Evolutionary conservation across 2,888 invertebrate genomes (phyloP).

Genomic region (Axea sp.): DNA sequence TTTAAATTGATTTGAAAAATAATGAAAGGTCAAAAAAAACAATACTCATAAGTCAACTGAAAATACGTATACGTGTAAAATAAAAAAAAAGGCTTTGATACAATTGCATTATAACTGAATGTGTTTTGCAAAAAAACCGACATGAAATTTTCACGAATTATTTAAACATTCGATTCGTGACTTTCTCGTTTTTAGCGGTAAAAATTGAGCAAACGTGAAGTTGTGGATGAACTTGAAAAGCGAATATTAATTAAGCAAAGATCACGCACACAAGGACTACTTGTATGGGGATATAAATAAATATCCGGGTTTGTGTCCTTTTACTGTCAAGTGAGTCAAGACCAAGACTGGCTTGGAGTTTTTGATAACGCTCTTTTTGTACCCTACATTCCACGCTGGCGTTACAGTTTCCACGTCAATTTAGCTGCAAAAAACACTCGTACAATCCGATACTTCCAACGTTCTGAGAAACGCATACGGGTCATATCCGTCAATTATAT

Average conservation of each 20-base stretch:
- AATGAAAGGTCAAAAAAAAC: no score
- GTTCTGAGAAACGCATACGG: constrained; percentile 48
- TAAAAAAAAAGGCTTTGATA: no score
- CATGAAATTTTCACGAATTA: no score
- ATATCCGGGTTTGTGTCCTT: constrained; percentile 40
- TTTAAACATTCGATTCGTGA: background rate
- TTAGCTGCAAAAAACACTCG: constrained; percentile 19
- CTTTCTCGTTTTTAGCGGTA: background rate
- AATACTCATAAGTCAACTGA: no score
- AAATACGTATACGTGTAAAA: no score
- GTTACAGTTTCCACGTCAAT: constrained; percentile 61
- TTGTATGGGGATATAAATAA: constrained; percentile 13
- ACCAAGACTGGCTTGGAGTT: constrained; percentile 23
- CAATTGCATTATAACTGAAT: no score
- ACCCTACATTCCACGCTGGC: constrained; percentile 58
- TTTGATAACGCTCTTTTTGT: constrained; percentile 56
- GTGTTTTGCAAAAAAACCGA: no score
- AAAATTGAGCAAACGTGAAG: background rate
- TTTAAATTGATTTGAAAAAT: no score
- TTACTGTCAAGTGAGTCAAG: constrained; percentile 33
- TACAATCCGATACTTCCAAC: constrained; percentile 51
- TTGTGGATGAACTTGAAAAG: constrained; percentile 31
- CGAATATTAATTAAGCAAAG: constrained; percentile 33
- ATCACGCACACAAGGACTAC: background rate
- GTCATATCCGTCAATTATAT: constrained; percentile 61